Conservation (phyloP, 2,113 vertebrate genomes). For the Myotis davidii region DNA sequence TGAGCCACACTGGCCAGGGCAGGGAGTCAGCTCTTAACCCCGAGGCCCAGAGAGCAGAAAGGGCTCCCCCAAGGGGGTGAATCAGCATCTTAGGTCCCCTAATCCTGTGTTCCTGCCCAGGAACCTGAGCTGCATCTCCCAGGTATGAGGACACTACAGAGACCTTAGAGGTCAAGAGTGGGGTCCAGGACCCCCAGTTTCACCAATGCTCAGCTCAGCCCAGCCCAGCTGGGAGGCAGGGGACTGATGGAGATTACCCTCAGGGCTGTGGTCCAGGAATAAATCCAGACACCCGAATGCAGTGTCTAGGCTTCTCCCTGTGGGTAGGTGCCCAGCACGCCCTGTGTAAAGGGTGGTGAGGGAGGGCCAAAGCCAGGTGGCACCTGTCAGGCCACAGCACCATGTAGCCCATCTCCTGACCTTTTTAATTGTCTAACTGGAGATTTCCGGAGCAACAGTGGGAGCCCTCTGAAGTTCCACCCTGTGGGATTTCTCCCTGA, state of each 20-base stretch:
- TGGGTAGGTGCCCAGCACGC: rapidly evolving
- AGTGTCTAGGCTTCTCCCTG: neutral
- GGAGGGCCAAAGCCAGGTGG: neutral
- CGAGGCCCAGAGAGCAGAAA: neutral
- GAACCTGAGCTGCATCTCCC: neutral
- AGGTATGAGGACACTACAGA: neutral
- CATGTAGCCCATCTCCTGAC: neutral
- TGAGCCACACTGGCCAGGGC: neutral
- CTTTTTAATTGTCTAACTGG: neutral
- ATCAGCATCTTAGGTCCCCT: neutral
- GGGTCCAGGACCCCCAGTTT: neutral
- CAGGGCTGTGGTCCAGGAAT: neutral
- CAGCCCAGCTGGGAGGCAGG: neutral
- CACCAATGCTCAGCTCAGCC: neutral
- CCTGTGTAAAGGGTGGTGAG: neutral
- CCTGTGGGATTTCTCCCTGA: neutral
- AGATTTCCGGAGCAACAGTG: neutral
- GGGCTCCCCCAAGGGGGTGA: neutral
- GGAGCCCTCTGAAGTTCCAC: neutral
- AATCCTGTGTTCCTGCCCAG: neutral
- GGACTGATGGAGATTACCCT: neutral
- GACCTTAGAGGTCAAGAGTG: neutral
- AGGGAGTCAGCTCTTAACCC: neutral
- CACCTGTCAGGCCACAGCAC: too few species aligned
- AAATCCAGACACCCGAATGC: neutral